Evolutionary conservation across 53 echinoderm and acorn worm genomes (phyloP).

Genomic region (Zoroaster sp.): DNA sequence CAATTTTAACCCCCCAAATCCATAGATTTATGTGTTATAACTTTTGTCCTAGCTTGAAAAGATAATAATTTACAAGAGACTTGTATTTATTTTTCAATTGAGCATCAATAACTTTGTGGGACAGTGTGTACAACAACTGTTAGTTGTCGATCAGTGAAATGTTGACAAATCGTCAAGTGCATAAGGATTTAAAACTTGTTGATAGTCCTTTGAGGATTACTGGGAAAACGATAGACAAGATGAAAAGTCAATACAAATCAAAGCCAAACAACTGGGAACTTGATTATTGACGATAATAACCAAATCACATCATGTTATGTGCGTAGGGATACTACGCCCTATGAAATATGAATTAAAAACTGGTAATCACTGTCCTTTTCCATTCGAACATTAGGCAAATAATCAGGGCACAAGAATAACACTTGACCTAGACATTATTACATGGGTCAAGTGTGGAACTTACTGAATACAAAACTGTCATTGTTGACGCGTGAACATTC

Average conservation of each 20-base stretch:
- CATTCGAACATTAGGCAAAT: background rate
- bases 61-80: no score
- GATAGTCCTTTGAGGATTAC: background rate
- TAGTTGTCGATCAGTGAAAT: no score
- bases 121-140: no score
- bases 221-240: background rate
- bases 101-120: no score
- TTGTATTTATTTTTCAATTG: no score
- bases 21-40: no score
- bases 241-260: background rate
- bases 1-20: no score
- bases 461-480: constrained; percentile 38
- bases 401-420: background rate
- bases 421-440: constrained; percentile 42
- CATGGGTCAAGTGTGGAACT: constrained; percentile 48
- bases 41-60: no score
- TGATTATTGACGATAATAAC: background rate
- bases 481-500: background rate
- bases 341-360: background rate
- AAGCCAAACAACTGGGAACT: background rate
- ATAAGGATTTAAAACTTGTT: background rate
- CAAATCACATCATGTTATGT: background rate
- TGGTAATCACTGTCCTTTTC: background rate
- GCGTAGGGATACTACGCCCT: background rate
- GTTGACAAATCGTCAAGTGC: no score